phyloP scores from a whole-genome alignment of 2,888 invertebrate species.

The Rotaria socialis region DNA sequence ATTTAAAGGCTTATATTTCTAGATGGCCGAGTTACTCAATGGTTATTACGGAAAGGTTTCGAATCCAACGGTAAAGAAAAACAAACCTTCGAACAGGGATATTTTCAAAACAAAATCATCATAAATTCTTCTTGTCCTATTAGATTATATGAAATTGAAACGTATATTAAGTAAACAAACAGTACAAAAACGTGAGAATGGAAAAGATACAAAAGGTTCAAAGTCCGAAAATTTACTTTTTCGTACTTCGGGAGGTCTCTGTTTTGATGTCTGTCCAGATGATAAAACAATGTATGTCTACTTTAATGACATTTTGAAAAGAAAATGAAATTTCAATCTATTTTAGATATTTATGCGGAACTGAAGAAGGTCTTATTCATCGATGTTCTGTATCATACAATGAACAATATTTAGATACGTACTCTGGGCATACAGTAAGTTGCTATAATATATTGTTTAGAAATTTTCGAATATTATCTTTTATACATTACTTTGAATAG shows the following conservation, averaged over 20 bases:
- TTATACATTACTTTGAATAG: background rate
- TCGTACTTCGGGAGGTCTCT: conserved; percentile 56
- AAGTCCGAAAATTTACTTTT: conserved; percentile 58
- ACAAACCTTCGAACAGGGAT: too few relatives aligned
- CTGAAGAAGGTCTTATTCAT: conserved; percentile 73
- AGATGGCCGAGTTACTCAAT: conserved; percentile 59
- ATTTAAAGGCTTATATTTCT: background rate
- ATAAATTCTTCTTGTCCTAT: background rate
- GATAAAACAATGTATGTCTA: conserved; percentile 62
- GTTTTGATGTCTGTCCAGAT: conserved; percentile 56
- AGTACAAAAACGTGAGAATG: background rate
- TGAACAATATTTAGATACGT: conserved; percentile 69
- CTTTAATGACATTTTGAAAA: background rate
- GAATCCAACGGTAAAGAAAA: conserved; percentile 54
- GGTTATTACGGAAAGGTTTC: conserved; percentile 59
- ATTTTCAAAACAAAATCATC: too few relatives aligned
- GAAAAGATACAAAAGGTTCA: conserved; percentile 36
- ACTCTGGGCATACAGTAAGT: conserved; percentile 67
- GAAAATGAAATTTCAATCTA: background rate
- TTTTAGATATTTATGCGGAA: conserved; percentile 66
- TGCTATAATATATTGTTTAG: background rate
- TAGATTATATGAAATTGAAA: conserved; percentile 59
- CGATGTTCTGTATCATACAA: conserved; percentile 77
- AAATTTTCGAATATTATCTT: too few relatives aligned
- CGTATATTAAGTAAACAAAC: conserved; percentile 50